phyloP scores from a whole-genome alignment of 1,140 invertebrate species.

The Atta texana region DNA sequence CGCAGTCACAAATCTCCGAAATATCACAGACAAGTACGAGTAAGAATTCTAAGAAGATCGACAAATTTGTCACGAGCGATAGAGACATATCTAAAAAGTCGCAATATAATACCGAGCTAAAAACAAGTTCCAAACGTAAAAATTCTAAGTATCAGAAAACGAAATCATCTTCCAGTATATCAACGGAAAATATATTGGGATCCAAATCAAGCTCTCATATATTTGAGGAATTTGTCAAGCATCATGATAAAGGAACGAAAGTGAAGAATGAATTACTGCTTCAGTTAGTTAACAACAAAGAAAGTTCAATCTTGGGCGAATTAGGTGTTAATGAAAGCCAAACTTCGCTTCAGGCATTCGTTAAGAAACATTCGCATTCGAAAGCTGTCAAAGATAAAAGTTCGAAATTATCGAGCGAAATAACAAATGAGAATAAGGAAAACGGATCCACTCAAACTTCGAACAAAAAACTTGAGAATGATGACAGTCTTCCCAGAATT shows the following conservation, averaged over 20 bases:
- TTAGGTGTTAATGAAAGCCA: conserved; percentile 81
- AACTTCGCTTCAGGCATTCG: conserved; percentile 80
- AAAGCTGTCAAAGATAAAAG: conserved; percentile 82
- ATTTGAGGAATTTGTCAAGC: conserved; percentile 74
- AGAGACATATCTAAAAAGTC: conserved; percentile 78
- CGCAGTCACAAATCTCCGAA: conserved; percentile 73
- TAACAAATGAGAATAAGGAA: conserved; percentile 77
- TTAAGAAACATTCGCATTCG: conserved; percentile 82
- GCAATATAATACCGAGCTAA: conserved; percentile 74
- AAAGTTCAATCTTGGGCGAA: conserved; percentile 78
- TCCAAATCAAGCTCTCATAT: conserved; percentile 73
- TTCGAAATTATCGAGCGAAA: conserved; percentile 79
- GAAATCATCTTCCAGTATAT: conserved; percentile 73
- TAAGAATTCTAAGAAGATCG: conserved; percentile 72
- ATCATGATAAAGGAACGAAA: conserved; percentile 80
- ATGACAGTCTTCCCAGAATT: conserved; percentile 72
- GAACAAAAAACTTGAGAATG: conserved; percentile 56
- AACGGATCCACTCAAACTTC: conserved; percentile 58
- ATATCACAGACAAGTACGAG: conserved; percentile 55
- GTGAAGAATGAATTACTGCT: conserved; percentile 74
- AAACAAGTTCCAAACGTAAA: conserved; percentile 80
- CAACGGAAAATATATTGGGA: conserved; percentile 76
- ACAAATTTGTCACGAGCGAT: conserved; percentile 73
- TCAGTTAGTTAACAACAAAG: conserved; percentile 76
- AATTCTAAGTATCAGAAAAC: conserved; percentile 79